Evolutionary conservation across 2,888 invertebrate species (phyloP).

Genomic region (Nesidiocoris tenuis): DNA sequence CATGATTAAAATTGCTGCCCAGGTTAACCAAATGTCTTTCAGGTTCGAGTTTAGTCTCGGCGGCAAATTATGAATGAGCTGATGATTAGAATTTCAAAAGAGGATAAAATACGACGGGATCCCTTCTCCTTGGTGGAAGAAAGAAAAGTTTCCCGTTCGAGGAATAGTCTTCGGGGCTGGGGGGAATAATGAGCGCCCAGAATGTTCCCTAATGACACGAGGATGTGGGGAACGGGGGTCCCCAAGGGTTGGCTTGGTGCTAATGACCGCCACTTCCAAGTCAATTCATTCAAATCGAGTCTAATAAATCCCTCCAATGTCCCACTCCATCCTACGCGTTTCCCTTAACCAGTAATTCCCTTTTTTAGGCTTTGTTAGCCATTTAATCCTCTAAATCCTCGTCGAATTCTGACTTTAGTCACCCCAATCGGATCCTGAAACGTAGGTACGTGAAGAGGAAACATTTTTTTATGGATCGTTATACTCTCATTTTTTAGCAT

Average conservation of each 20-base stretch:
- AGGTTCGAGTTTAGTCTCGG: too few species aligned
- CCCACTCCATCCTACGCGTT: neutral
- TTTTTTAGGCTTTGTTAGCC: neutral
- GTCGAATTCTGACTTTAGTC: too few species aligned
- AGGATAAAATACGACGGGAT: constrained; percentile 12
- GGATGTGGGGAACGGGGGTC: constrained; percentile 14
- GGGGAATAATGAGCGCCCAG: constrained; percentile 41
- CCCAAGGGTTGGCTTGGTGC: constrained; percentile 34
- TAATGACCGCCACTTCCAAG: constrained; percentile 38
- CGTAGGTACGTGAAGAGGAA: too few species aligned
- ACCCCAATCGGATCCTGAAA: too few species aligned
- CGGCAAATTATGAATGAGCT: constrained; percentile 36
- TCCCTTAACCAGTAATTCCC: neutral
- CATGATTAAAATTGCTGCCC: too few species aligned
- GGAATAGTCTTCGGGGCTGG: neutral
- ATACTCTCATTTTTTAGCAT: too few species aligned
- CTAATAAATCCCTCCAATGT: constrained; percentile 22
- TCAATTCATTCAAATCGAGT: constrained; percentile 42
- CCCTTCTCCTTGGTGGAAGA: neutral
- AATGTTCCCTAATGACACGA: constrained; percentile 42
- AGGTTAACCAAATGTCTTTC: too few species aligned
- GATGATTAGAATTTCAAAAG: constrained; percentile 40
- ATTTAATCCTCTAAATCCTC: neutral
- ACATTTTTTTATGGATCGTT: too few species aligned
- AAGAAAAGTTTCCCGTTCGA: neutral